Conservation (phyloP, 2,888 invertebrate genomes). For the Euzetes globulus region DNA sequence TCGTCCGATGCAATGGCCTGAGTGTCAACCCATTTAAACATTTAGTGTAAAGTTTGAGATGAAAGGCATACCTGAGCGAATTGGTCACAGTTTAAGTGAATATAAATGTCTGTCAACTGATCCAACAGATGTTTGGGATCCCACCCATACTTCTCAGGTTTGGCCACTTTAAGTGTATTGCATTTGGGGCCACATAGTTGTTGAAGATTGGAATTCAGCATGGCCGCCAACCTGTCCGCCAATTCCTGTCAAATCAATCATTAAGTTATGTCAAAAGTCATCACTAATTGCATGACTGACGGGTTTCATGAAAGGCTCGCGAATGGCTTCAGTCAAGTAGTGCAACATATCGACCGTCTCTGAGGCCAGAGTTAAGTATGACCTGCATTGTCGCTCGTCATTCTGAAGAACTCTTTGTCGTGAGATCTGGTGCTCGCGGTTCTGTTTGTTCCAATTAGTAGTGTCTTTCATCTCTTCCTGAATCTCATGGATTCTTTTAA, state of each 20-base stretch:
- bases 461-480: constrained; percentile 72
- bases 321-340: constrained; percentile 87
- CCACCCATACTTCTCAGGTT: constrained; percentile 94
- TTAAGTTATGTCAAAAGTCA: neutral
- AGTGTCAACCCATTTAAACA: no score
- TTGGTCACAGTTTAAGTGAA: constrained; percentile 84
- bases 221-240: constrained; percentile 87
- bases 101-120: constrained; percentile 90
- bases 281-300: constrained; percentile 43
- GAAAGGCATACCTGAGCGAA: constrained; percentile 70
- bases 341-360: constrained; percentile 98
- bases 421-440: constrained; percentile 47
- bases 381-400: constrained; percentile 76
- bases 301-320: constrained; percentile 85
- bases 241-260: constrained; percentile 57
- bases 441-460: constrained; percentile 59
- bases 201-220: constrained; percentile 96
- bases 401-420: constrained; percentile 69
- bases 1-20: constrained; percentile 86
- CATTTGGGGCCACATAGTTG: constrained; percentile 95
- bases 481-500: constrained; percentile 63
- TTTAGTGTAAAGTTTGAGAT: no score
- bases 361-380: constrained; percentile 79
- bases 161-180: constrained; percentile 77
- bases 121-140: constrained; percentile 83